Percentiles rank a stretch among this genome's conserved stretches.
These are phyloP conservation scores for Caradrina clavipalpis DNA, from an alignment of 2,888 invertebrate genomes.

Conservation along the genomic window DNA sequence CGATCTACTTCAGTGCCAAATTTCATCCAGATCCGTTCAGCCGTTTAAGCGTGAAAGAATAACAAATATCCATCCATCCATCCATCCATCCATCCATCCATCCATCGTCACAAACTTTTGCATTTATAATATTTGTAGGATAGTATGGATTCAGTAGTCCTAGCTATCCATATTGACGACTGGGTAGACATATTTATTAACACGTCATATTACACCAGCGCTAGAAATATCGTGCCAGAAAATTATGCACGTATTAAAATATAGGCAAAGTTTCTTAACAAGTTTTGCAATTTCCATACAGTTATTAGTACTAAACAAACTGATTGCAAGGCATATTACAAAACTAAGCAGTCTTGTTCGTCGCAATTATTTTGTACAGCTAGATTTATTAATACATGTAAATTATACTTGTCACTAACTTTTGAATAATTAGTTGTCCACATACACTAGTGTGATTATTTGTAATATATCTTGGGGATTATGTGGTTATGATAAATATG, in stretches of 20 bases:
- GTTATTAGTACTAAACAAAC: slow-evolving; percentile 43
- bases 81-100: no score
- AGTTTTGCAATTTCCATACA: slow-evolving; percentile 50
- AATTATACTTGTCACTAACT: slow-evolving; percentile 50
- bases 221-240: slow-evolving; percentile 8
- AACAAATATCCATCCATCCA: no score
- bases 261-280: slow-evolving; percentile 29
- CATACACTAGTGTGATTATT: slow-evolving; percentile 14
- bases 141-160: not conserved
- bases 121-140: no score
- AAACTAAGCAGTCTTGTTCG: slow-evolving; percentile 16
- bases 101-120: no score
- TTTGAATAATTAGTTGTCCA: slow-evolving; percentile 40
- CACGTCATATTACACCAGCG: not conserved
- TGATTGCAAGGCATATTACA: slow-evolving; percentile 43
- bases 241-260: slow-evolving; percentile 44
- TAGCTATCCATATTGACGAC: not conserved
- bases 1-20: no score
- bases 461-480: slow-evolving; percentile 24
- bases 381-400: slow-evolving; percentile 52
- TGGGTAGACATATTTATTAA: slow-evolving; percentile 22
- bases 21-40: no score
- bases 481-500: not conserved
- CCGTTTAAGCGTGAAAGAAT: no score
- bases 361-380: slow-evolving; percentile 37